These are phyloP conservation scores for Zele albiditarsus DNA, from an alignment of 2,888 invertebrate species.

Conservation along the genomic window DNA sequence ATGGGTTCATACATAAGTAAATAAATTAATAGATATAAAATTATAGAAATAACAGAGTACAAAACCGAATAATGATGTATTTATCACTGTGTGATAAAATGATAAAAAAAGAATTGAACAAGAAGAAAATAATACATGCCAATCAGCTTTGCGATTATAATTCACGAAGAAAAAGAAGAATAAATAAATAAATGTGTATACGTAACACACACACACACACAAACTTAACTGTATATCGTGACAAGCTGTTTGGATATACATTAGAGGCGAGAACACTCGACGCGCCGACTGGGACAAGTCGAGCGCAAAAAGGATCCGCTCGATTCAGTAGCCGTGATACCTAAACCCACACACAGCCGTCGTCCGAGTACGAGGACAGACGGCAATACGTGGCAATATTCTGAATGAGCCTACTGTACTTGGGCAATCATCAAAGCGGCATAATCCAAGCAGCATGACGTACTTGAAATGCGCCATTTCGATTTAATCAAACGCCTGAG, in stretches of 20 bases:
- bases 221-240: slow-evolving; percentile 22
- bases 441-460: slow-evolving; percentile 69
- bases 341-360: slow-evolving; percentile 25
- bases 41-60: too few relatives aligned
- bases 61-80: too few relatives aligned
- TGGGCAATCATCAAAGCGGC: slow-evolving; percentile 68
- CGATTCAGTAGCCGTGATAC: slow-evolving; percentile 42
- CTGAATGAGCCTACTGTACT: slow-evolving; percentile 69
- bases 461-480: slow-evolving; percentile 58
- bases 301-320: slow-evolving; percentile 48
- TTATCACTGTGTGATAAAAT: not conserved
- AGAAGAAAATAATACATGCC: not conserved
- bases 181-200: not conserved
- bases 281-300: slow-evolving; percentile 47
- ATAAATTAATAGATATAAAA: not conserved
- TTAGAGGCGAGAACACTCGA: slow-evolving; percentile 35
- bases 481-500: slow-evolving; percentile 62
- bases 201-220: not conserved
- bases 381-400: slow-evolving; percentile 50
- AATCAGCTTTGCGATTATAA: not conserved
- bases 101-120: not conserved
- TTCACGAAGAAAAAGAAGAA: not conserved
- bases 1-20: not conserved
- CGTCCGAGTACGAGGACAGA: slow-evolving; percentile 46
- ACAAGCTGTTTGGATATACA: slow-evolving; percentile 32